Base-by-base conservation (phyloP, 1,140 invertebrate genomes). In the Trachymyrmex septentrionalis region DNA sequence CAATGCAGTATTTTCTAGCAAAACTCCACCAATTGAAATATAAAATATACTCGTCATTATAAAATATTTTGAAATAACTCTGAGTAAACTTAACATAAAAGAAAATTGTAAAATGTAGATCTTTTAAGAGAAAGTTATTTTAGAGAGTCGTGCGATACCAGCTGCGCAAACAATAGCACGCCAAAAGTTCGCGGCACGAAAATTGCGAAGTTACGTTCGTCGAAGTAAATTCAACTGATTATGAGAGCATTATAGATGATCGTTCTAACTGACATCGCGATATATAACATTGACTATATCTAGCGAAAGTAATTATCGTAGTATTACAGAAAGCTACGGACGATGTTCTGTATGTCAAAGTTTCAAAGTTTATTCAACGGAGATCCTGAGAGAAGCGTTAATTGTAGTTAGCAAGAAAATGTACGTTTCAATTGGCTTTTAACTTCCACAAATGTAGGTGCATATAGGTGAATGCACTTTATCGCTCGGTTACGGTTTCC, bases 261-360 rank as follows among this genome's bases (percentile, higher is more conserved):
- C 71, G 38, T 61, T 24, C 69, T 44, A 61, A 84, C 80, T 84
- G 69, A 84, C 69, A 30, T 84, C 57, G n/a, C 80, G 53, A 84
- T 84, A 75, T 75, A 84, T 75, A 73, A 84, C 57, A 57, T 34
- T 48, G 67, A 75, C 69, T 84, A 75, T 64, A 55, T 82, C 66
- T 53, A 59, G 55, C 66, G 53, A 82, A 86, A 86, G 85, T 86
- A 86, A 86, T 86, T 86, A 86, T 86, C 85, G 66, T 44, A 53
- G 48, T 55, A 81, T 71, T 82, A 82, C 77, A 80, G 66, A 72
- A 82, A 59, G 71, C 80, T 84, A 71, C 76, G 76, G n/a, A 71
- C 77, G 64, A 50, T 27, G 72, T 77, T 27, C 76, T 71, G 66
- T 86, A 57, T 80, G 63, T 82, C 76, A 82, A 64, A 82, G 85